Evolutionary conservation across 2,888 invertebrate species (phyloP), one percentile per base, ranked within the genome.

Genomic region (Pardosa pseudoannulata): DNA sequence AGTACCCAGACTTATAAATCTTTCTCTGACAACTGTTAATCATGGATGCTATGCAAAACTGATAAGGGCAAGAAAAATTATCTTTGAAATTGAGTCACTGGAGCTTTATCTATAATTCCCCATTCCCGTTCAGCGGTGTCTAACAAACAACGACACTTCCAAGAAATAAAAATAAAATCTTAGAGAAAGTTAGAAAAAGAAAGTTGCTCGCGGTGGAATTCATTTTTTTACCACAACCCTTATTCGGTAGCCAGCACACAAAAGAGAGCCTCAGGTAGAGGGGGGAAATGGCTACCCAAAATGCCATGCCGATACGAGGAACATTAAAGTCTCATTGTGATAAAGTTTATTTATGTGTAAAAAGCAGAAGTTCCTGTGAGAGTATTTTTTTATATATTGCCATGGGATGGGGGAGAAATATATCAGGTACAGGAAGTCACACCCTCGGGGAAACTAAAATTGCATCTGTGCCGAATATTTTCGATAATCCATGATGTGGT

Each of bases 341-440:
- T 56, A 56, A 56, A 23, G 56, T 56, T 56, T 56, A 56, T 56
- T 56, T 56, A 56, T 23, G 56, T 5, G 36, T 7, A 36, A 36
- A 56, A 23, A 19, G n/a, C 16, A 56, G 23, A 3, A 9, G 36
- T 19, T 23, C 23, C 23, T 23, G 56, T 56, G 3, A 23, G 11
- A 23, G 2, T 2, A 16, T 11, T 56, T 23, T 56, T 11, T 56
- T 23, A 19, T 19, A 1, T 56, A 11, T 1, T 23, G 23, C 56
- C 16, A 16, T 2, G n/a, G 46, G n/a, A 11, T 46, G 46, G n/a
- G n/a, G 46, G n/a, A 11, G 16, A 46, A 2, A 46, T n/a, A 56
- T 1, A 23, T 23, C 46, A 16, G 46, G 46, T 46, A 46, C 16
- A 16, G 46, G 23, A 23, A 19, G 1, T 56, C 23, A 2, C 11